Evolutionary conservation across 2,888 invertebrate species (phyloP), one percentile per base, ranked within the genome.

Genomic region (Phengaris alcon): DNA sequence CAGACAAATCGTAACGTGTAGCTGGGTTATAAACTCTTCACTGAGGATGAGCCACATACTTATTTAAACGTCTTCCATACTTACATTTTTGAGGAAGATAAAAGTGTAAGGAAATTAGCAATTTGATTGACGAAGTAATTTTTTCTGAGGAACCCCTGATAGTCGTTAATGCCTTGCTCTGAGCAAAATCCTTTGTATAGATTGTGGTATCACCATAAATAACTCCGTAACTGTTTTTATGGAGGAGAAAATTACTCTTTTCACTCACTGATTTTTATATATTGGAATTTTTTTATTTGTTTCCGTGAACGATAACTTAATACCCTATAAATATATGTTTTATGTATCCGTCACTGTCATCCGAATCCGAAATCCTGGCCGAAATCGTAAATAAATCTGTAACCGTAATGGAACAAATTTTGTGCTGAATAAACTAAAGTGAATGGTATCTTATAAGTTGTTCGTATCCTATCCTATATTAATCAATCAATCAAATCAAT

Each of bases 201-300:
- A 91, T 90, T 90, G 91, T 88, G 90, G 90, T 89, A 89, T 90
- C 91, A 88, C 87, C 90, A 90, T 91, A 93, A 93, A 93, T 93
- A 92, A 91, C 91, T 88, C 85, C 86, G 87, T 87, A 90, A 90
- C 90, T 91, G 90, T 91, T 92, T 92, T 91, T 92, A 91, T 91
- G 90, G 90, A 88, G 89, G 90, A 89, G 82, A 84, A 84, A 83
- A 83, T 83, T 83, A 82, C 83, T 82, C 81, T 83, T 83, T 81
- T 82, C 82, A 88, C 87, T 90, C 88, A 88, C 85, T 89, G 89
- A 89, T 85, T 88, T 88, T 89, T 88, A 89, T 89, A 85, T 78
- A 75, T 57, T 69, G 48, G 57, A 69, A 70, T 75, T 75, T 74
- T 69, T 75, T 46, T 75, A 70, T 75, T 70, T 57, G 57, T 69